These are phyloP conservation scores for Pecten maximus DNA, from an alignment of 2,888 invertebrate genomes.

Conservation along the genomic window DNA sequence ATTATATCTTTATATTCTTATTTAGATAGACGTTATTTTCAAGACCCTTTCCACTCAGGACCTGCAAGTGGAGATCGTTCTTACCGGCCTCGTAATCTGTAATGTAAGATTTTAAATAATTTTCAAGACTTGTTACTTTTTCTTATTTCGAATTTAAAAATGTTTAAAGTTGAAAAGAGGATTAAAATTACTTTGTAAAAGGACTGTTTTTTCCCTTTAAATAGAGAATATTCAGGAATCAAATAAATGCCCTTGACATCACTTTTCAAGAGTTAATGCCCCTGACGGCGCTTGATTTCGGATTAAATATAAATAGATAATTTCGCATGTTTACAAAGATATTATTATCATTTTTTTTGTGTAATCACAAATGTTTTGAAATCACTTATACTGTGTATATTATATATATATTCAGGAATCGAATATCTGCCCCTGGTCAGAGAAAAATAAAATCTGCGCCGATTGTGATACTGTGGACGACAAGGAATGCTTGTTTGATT, in stretches of 20 bases:
- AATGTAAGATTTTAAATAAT: slow-evolving; percentile 39
- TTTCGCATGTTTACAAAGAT: no score
- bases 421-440: slow-evolving; percentile 44
- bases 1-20: not conserved
- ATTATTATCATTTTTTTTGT: not conserved
- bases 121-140: no score
- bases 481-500: slow-evolving; percentile 37
- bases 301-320: no score
- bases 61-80: slow-evolving; percentile 35
- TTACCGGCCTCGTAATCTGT: slow-evolving; percentile 46
- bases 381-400: no score
- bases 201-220: no score
- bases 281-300: not conserved
- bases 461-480: slow-evolving; percentile 50
- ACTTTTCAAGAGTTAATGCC: not conserved
- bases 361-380: not conserved
- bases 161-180: no score
- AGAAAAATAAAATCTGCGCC: slow-evolving; percentile 39
- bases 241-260: no score
- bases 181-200: no score
- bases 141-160: no score
- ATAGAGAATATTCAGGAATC: no score
- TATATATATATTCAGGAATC: slow-evolving; percentile 36
- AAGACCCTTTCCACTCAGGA: slow-evolving; percentile 35
- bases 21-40: slow-evolving; percentile 49